Percentiles rank a stretch among this genome's conserved stretches.
phyloP scores from a whole-genome alignment of 2,888 invertebrate genomes.

The Rotaria socialis region DNA sequence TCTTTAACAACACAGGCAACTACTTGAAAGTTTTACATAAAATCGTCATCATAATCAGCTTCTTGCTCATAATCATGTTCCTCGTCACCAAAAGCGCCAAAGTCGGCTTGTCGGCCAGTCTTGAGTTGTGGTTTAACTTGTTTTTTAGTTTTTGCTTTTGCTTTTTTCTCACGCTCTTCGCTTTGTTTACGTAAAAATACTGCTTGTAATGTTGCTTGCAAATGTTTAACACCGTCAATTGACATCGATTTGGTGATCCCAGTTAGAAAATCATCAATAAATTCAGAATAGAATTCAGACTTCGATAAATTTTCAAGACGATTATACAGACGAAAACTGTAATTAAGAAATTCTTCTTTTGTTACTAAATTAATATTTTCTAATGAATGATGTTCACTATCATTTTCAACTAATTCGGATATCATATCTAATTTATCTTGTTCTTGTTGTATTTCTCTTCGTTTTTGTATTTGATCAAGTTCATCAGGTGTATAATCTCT shows the following conservation, averaged over 20 bases:
- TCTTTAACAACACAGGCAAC: neutral
- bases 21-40: neutral
- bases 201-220: neutral
- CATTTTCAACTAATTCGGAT: neutral
- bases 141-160: neutral
- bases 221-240: neutral
- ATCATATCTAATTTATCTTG: neutral
- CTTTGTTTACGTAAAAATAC: neutral
- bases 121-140: neutral
- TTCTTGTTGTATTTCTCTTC: neutral
- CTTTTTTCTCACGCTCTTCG: neutral
- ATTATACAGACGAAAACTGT: neutral
- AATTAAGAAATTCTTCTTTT: neutral
- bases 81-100: neutral
- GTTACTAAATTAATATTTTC: neutral
- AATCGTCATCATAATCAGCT: neutral
- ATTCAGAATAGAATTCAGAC: neutral
- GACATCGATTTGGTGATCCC: neutral
- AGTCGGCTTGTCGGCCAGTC: neutral
- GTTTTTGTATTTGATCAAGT: neutral
- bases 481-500: neutral
- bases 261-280: neutral
- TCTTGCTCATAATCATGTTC: neutral
- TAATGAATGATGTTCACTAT: neutral
- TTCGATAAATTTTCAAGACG: neutral